Evolutionary conservation across 2,888 invertebrate genomes (phyloP).

Genomic region (Watsonalla cultraria): DNA sequence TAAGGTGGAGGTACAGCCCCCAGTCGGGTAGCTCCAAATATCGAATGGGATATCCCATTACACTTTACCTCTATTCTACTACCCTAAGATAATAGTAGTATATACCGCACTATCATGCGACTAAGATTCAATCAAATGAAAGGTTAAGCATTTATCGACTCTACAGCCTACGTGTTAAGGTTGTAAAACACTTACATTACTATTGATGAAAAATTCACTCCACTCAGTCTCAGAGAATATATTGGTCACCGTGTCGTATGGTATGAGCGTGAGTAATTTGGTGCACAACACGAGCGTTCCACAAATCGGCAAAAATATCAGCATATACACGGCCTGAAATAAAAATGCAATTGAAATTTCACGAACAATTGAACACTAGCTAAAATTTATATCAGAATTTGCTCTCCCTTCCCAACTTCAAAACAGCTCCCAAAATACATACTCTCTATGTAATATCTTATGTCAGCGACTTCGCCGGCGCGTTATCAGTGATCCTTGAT

Average conservation of each 20-base stretch:
- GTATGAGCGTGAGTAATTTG: slow-evolving; percentile 86
- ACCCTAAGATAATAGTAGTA: too few species aligned
- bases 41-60: neutral
- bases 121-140: too few species aligned
- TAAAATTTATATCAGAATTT: too few species aligned
- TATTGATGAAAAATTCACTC: slow-evolving; percentile 91
- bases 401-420: too few species aligned
- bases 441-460: too few species aligned
- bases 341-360: slow-evolving; percentile 13
- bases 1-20: too few species aligned
- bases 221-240: slow-evolving; percentile 89
- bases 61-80: too few species aligned
- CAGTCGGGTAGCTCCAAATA: too few species aligned
- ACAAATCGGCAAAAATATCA: slow-evolving; percentile 87
- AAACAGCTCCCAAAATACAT: too few species aligned
- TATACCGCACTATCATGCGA: too few species aligned
- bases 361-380: slow-evolving; percentile 7
- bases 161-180: neutral
- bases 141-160: neutral
- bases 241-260: slow-evolving; percentile 81
- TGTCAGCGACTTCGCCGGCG: too few species aligned
- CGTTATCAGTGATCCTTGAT: too few species aligned
- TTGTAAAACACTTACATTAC: slow-evolving; percentile 77
- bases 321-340: slow-evolving; percentile 82
- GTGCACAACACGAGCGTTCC: slow-evolving; percentile 86